phyloP scores from a whole-genome alignment of 2,888 invertebrate genomes.

The Drosophila neonasuta region DNA sequence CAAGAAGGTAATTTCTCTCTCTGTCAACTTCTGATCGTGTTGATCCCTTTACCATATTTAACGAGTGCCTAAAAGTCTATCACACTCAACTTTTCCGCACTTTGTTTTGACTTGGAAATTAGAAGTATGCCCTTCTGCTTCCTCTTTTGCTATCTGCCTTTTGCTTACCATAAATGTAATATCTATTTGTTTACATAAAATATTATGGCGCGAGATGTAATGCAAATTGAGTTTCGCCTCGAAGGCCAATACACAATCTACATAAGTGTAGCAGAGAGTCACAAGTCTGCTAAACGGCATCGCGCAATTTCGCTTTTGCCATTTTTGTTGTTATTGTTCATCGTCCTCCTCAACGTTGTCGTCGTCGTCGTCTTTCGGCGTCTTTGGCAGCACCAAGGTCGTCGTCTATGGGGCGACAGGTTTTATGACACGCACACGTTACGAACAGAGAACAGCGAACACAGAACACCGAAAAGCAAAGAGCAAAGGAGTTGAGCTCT shows the following conservation, averaged over 20 bases:
- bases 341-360: not conserved
- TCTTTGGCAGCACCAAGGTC: constrained; percentile 51
- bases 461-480: constrained; percentile 1
- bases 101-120: constrained; percentile 1
- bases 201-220: constrained; percentile 56
- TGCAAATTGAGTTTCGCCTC: constrained; percentile 68
- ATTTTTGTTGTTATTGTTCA: constrained; percentile 6
- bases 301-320: constrained; percentile 22
- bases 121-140: not conserved
- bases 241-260: constrained; percentile 46
- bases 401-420: constrained; percentile 49
- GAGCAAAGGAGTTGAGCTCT: constrained; percentile 10
- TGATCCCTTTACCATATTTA: too few species aligned
- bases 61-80: not conserved
- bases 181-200: constrained; percentile 53
- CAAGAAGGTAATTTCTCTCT: too few species aligned
- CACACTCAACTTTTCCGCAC: not conserved
- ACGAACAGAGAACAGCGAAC: constrained; percentile 13
- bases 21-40: too few species aligned
- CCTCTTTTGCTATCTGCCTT: not conserved
- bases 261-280: constrained; percentile 32
- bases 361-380: constrained; percentile 23
- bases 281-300: constrained; percentile 30
- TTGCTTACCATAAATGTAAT: constrained; percentile 42
- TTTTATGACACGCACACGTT: constrained; percentile 72